Evolutionary conservation across 1,140 invertebrate genomes (phyloP), one percentile per base, ranked within the genome.

Genomic region (Adelges cooleyi): DNA sequence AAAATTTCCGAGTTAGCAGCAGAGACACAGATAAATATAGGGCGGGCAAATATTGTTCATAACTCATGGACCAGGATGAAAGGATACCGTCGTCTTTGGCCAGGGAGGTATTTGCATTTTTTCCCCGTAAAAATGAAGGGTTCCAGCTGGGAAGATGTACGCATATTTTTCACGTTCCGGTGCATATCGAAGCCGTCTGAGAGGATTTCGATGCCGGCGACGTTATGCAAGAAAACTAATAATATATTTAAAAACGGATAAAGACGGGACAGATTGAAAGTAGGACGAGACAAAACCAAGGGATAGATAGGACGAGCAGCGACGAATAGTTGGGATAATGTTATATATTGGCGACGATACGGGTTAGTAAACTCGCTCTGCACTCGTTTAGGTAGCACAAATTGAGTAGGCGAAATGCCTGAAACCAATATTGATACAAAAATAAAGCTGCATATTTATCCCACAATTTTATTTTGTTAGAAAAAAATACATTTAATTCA

Each of bases 1-100:
- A n/a, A 53, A 53, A 53, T 53, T 20, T 53, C 10, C 18, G 17
- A 53, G 29, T 53, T 20, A 53, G 33, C 51, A 36, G 38, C 33
- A 36, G 9, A 33, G 18, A 36, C 18, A 13, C 3, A 18, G 18
- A 3, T 42, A 3, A 42, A 36, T 53, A 53, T n/a, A n/a, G n/a
- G n/a, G n/a, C n/a, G n/a, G 11, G 29, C 11, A 33, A 33, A 33
- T 33, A 33, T 33, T 11, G 29, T 33, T 33, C 11, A 33, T 33
- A 33, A 33, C 29, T 33, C 29, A 11, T 6, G 11, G 11, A 5
- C 29, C 29, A 6, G 29, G 29, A 33, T 33, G 29, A 33, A 33
- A 44, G 6, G 36, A 54, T 54, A 54, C 33, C n/a, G 15, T 25
- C 18, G 33, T 40, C 18, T 10, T 6, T 20, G 29, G 20, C 22